Percentiles rank a stretch among this genome's conserved stretches.
Conservation (phyloP, 1,140 invertebrate species). For the honey bee (Apis mellifera) region DNA sequence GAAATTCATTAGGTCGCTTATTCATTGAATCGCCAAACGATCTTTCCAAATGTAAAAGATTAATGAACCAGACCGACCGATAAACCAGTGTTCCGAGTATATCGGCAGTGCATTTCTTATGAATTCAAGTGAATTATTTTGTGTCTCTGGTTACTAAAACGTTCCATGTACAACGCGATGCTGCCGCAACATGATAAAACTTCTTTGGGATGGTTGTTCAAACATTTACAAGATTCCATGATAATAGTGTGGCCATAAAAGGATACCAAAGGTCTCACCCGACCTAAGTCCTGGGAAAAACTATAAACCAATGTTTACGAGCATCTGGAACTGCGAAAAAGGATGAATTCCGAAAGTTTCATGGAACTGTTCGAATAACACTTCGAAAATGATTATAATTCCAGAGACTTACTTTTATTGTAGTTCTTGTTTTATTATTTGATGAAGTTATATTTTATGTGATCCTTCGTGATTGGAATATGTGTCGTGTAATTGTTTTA, state of each 20-base stretch:
- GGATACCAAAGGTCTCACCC: constrained; percentile 31
- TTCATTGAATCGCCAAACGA: not conserved
- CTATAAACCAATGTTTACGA: constrained; percentile 42
- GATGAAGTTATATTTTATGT: not conserved
- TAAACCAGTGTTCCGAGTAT: not conserved
- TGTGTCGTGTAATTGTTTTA: too few species aligned
- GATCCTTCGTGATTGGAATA: too few species aligned
- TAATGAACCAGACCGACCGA: not conserved
- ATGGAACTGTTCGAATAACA: constrained; percentile 4
- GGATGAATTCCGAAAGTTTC: constrained; percentile 30
- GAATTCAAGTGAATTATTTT: constrained; percentile 19
- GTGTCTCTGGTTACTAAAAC: constrained; percentile 12
- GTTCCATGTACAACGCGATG: constrained; percentile 18
- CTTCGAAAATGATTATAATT: constrained; percentile 6
- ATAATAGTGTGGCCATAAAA: constrained; percentile 52
- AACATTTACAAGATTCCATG: constrained; percentile 53
- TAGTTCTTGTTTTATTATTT: not conserved
- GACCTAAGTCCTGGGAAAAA: constrained; percentile 52
- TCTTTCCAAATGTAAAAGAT: not conserved
- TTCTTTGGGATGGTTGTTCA: constrained; percentile 4
- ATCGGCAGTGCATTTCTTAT: not conserved
- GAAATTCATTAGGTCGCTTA: not conserved
- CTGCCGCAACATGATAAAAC: constrained; percentile 23
- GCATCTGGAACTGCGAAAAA: constrained; percentile 33
- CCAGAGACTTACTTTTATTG: not conserved